Evolutionary conservation across 2,797 vertebrate genomes (phyloP).

Genomic region (Sebastes trivittatus): DNA sequence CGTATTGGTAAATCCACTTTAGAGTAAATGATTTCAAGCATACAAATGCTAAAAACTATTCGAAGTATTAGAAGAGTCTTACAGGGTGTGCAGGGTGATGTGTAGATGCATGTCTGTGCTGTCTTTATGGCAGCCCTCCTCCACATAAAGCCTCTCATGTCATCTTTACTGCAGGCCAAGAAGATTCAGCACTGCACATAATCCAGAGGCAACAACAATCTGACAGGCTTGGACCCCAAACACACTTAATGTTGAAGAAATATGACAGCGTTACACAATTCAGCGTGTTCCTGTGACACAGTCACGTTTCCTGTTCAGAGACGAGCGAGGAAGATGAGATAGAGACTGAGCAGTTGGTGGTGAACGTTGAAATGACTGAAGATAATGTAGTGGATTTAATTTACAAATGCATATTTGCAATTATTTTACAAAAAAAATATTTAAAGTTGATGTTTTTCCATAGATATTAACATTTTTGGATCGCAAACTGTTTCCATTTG

Average conservation of each 20-base stretch:
- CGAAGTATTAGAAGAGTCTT: neutral
- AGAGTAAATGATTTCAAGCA: neutral
- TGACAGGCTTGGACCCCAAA: constrained; percentile 18
- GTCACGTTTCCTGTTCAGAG: neutral
- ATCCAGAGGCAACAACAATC: constrained; percentile 43
- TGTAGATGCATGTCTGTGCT: constrained; percentile 15
- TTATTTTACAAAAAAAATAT: neutral
- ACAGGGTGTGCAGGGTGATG: constrained; percentile 1
- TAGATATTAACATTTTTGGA: neutral
- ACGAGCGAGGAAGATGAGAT: neutral
- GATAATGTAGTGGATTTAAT: neutral
- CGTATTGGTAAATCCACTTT: neutral
- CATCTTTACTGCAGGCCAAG: constrained; percentile 31
- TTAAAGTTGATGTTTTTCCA: neutral
- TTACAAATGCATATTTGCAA: neutral
- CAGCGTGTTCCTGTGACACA: constrained; percentile 19
- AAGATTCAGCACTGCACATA: constrained; percentile 24
- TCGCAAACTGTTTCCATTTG: neutral
- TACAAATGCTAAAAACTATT: neutral
- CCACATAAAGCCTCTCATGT: constrained; percentile 39
- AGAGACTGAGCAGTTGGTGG: neutral
- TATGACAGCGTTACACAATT: constrained; percentile 38
- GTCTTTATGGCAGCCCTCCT: constrained; percentile 5
- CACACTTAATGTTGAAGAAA: constrained; percentile 16
- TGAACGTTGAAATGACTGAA: neutral